Percentiles rank a stretch among this genome's conserved stretches.
Evolutionary conservation across 1,140 invertebrate species (phyloP).

Genomic region (Drosophila melanica): DNA sequence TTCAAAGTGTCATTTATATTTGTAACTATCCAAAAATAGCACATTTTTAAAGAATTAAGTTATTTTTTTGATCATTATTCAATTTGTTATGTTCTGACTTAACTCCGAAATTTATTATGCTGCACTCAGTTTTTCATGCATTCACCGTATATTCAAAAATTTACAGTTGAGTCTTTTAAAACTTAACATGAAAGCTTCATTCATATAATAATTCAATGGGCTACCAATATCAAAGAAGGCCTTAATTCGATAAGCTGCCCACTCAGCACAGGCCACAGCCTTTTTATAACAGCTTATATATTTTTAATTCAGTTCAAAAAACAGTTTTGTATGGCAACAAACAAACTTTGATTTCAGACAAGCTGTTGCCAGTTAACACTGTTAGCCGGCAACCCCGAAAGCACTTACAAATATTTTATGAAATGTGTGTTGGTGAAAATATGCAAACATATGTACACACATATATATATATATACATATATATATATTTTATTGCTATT

Average conservation of each 20-base stretch:
- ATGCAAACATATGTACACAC: slow-evolving; percentile 7
- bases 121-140: no score
- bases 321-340: slow-evolving; percentile 14
- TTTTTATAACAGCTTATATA: slow-evolving; percentile 50
- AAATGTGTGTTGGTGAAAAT: slow-evolving; percentile 44
- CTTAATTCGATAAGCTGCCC: slow-evolving; percentile 14
- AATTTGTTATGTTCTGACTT: no score
- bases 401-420: slow-evolving; percentile 36
- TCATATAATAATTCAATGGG: background rate
- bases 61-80: no score
- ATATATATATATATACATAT: background rate
- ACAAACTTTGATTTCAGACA: slow-evolving; percentile 20
- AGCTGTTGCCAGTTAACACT: slow-evolving; percentile 54
- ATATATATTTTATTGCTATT: slow-evolving; percentile 44
- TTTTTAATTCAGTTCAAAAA: slow-evolving; percentile 51
- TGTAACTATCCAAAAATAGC: no score
- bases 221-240: slow-evolving; percentile 8
- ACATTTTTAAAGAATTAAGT: no score
- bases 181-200: background rate
- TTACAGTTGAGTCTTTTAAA: background rate
- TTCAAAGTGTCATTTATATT: no score
- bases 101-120: no score
- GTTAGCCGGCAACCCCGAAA: background rate
- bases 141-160: background rate
- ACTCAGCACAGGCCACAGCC: background rate